These are phyloP conservation scores for Athripsodes cinereus DNA, from an alignment of 2,888 invertebrate species.

Conservation along the genomic window DNA sequence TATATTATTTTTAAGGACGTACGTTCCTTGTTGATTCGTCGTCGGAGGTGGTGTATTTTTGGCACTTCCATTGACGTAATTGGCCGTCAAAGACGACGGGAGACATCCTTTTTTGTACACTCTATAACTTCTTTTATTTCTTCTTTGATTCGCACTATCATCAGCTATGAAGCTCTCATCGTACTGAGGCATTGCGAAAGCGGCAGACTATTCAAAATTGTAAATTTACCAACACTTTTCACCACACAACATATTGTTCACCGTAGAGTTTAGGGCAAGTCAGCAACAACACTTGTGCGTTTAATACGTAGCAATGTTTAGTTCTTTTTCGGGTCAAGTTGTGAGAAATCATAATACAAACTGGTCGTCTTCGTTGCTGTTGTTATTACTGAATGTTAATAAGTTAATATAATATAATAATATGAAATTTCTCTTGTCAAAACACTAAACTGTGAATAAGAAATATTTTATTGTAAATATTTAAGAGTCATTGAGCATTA, in stretches of 20 bases:
- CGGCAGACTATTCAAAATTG: neutral
- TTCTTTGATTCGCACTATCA: conserved; percentile 46
- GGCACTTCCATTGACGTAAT: neutral
- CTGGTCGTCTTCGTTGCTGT: too few relatives aligned
- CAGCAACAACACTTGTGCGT: neutral
- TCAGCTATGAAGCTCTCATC: conserved; percentile 49
- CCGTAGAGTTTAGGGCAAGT: neutral
- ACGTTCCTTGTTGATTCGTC: conserved; percentile 40
- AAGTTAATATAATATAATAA: neutral
- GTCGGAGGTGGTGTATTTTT: conserved; percentile 36
- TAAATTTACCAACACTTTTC: neutral
- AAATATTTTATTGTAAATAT: too few relatives aligned
- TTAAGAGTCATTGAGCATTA: too few relatives aligned
- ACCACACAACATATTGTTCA: neutral
- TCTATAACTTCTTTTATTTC: conserved; percentile 48
- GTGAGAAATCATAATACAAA: neutral
- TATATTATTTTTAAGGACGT: conserved; percentile 44
- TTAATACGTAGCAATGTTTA: too few relatives aligned
- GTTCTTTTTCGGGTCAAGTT: neutral
- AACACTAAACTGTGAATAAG: neutral
- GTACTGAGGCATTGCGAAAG: conserved; percentile 45
- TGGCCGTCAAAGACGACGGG: conserved; percentile 29
- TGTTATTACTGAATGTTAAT: neutral
- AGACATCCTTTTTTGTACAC: conserved; percentile 46
- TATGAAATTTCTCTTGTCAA: neutral